phyloP scores from a whole-genome alignment of 2,797 vertebrate genomes.

The Ataeniobius toweri region DNA sequence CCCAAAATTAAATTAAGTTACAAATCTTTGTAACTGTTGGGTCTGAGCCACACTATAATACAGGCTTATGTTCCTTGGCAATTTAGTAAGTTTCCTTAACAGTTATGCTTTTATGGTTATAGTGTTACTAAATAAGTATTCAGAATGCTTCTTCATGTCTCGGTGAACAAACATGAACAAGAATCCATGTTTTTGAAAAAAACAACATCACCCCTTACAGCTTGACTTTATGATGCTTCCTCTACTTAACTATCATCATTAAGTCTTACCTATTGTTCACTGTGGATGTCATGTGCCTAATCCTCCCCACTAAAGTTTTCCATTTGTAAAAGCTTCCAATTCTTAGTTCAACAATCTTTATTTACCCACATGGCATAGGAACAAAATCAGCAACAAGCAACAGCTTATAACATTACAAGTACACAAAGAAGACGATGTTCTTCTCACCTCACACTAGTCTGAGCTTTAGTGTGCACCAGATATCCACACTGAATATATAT shows the following conservation, averaged over 20 bases:
- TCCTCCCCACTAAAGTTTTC: neutral
- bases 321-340: neutral
- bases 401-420: neutral
- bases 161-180: neutral
- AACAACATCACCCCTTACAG: neutral
- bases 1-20: neutral
- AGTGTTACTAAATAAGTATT: neutral
- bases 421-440: neutral
- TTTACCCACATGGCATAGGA: neutral
- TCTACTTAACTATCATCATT: neutral
- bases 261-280: neutral
- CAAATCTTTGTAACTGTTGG: neutral
- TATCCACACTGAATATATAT: constrained; percentile 3
- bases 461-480: constrained; percentile 1
- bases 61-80: neutral
- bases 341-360: neutral
- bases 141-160: neutral
- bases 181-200: neutral
- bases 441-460: neutral
- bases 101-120: neutral
- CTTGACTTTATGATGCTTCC: neutral
- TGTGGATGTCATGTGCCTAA: neutral
- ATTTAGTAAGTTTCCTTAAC: constrained; percentile 3
- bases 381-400: neutral
- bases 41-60: neutral